These are phyloP conservation scores for Pelochelys cantorii DNA, from an alignment of 2,797 vertebrate genomes.

Conservation along the genomic window DNA sequence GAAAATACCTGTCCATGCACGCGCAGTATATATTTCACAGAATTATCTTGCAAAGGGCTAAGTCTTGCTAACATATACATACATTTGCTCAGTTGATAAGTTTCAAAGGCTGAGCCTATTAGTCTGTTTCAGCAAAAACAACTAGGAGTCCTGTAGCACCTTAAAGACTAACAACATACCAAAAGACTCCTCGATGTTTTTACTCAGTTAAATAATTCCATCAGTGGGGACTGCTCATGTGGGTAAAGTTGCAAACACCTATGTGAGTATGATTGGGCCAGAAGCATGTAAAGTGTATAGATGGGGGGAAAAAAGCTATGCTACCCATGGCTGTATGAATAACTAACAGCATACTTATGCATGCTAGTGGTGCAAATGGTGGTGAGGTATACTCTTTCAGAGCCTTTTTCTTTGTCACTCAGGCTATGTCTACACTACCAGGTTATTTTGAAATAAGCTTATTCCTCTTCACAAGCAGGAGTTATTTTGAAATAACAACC, in stretches of 20 bases:
- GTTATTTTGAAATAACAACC: too few relatives aligned
- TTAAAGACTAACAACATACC: too few relatives aligned
- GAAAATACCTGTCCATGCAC: neutral
- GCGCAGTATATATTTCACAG: neutral
- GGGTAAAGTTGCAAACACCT: neutral
- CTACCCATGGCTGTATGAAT: neutral
- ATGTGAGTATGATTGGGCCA: neutral
- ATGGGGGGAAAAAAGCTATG: neutral
- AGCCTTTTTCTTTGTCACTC: neutral
- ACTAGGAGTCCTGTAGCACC: too few relatives aligned
- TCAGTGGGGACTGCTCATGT: neutral
- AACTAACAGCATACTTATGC: neutral
- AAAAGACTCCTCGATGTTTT: too few relatives aligned
- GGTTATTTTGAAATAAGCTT: too few relatives aligned
- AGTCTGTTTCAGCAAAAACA: too few relatives aligned
- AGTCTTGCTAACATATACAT: fast-evolving
- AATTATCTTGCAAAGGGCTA: neutral
- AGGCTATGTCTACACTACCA: too few relatives aligned
- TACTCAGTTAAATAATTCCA: neutral
- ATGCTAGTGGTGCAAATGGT: fast-evolving
- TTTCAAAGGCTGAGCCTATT: too few relatives aligned
- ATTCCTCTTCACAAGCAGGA: too few relatives aligned
- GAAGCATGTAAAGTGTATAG: neutral
- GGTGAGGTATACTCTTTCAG: neutral
- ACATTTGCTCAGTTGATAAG: neutral